Evolutionary conservation across 2,113 vertebrate genomes (phyloP).

Genomic region (Gallinago undulata): DNA sequence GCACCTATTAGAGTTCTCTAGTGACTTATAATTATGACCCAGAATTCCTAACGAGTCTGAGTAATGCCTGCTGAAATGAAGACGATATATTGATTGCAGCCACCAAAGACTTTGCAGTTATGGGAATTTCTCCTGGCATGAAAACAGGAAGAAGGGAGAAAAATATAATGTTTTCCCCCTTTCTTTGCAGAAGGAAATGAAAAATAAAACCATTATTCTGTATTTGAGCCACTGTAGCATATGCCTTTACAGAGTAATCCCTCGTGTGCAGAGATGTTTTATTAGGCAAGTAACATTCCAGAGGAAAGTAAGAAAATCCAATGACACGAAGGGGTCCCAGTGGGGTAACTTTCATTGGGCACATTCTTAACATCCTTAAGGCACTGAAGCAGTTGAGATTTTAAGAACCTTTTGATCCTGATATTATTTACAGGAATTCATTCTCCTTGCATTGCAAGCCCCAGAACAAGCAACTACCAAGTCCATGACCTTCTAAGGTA

Average conservation of each 20-base stretch:
- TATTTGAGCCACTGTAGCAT: neutral
- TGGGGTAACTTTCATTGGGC: neutral
- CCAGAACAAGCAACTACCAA: neutral
- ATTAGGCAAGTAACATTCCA: neutral
- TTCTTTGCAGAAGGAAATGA: neutral
- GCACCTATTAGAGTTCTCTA: neutral
- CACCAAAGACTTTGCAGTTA: neutral
- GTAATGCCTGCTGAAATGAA: neutral
- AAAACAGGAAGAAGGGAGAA: neutral
- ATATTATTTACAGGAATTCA: neutral
- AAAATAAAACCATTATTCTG: neutral
- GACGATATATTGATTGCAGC: neutral
- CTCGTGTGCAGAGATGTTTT: neutral
- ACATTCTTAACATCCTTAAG: neutral
- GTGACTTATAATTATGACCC: neutral
- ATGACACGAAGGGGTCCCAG: neutral
- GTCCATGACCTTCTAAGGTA: neutral
- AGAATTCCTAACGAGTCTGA: neutral
- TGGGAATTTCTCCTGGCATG: neutral
- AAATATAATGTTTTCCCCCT: neutral
- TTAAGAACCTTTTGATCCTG: neutral
- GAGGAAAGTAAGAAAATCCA: neutral
- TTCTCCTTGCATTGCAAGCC: neutral
- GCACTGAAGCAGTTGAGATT: neutral
- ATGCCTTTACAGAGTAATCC: neutral